These are phyloP conservation scores for Cephus sareptanus DNA, from an alignment of 2,888 invertebrate genomes.

Conservation along the genomic window DNA sequence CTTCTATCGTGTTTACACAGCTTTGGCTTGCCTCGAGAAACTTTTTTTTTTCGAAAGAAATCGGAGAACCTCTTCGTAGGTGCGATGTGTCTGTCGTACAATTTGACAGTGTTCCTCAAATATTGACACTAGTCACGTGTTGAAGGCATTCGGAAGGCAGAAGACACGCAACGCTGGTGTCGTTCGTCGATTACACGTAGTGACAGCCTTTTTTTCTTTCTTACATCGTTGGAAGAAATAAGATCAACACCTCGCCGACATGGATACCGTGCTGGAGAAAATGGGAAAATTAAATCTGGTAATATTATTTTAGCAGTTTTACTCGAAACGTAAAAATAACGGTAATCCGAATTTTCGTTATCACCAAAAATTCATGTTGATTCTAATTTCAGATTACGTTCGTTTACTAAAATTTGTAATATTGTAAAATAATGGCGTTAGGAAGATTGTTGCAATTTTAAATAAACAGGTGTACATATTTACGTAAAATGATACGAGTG, in stretches of 20 bases:
- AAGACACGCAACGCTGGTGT: neutral
- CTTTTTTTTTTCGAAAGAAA: neutral
- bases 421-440: neutral
- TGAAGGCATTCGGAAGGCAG: constrained; percentile 7
- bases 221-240: neutral
- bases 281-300: constrained; percentile 63
- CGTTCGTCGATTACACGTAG: neutral
- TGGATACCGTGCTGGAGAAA: constrained; percentile 62
- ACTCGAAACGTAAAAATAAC: neutral
- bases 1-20: neutral
- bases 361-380: no score
- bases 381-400: no score
- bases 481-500: neutral
- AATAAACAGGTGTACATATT: neutral
- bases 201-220: neutral
- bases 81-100: constrained; percentile 10
- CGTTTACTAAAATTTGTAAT: neutral
- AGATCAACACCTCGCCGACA: constrained; percentile 26
- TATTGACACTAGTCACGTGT: constrained; percentile 16
- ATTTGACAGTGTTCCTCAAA: constrained; percentile 17
- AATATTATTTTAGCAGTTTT: constrained; percentile 30
- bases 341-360: neutral
- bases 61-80: neutral
- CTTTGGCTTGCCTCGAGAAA: neutral
- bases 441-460: neutral